A percentile compares a stretch with the other conserved stretches of the same genome.
These are phyloP conservation scores for Epicampocera succincta DNA, from an alignment of 2,888 invertebrate genomes.

Conservation along the genomic window DNA sequence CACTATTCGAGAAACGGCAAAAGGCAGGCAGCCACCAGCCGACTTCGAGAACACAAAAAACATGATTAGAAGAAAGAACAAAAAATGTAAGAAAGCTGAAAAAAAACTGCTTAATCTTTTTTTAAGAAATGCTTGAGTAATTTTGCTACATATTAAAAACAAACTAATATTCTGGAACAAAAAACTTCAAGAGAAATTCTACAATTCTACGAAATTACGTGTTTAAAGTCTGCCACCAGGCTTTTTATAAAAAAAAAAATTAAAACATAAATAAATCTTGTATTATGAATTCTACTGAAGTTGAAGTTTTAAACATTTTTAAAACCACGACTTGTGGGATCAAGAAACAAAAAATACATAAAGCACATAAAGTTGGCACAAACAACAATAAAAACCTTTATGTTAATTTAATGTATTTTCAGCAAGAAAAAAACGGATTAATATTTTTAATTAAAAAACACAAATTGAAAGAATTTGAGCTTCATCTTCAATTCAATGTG, in stretches of 20 bases:
- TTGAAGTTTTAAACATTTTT: constrained; percentile 14
- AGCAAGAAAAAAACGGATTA: neutral
- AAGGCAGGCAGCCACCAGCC: neutral
- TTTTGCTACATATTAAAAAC: constrained; percentile 48
- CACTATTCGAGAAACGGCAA: constrained; percentile 36
- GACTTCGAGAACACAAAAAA: constrained; percentile 32
- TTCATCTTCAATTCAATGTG: no score
- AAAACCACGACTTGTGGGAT: neutral
- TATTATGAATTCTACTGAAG: no score
- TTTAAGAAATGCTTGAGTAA: constrained; percentile 66
- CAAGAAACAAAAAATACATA: constrained; percentile 58
- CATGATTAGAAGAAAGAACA: constrained; percentile 47
- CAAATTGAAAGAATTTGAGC: no score
- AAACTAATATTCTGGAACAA: constrained; percentile 28
- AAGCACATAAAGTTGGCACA: constrained; percentile 57
- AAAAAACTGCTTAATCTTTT: neutral
- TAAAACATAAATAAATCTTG: neutral
- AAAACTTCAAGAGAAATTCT: neutral
- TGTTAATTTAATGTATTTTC: neutral
- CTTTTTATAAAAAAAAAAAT: neutral
- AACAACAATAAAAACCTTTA: constrained; percentile 10
- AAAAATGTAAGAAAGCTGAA: constrained; percentile 10
- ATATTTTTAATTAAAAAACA: no score
- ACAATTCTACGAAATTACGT: neutral
- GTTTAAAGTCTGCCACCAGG: neutral